These are phyloP conservation scores for Thryonomys swinderianus DNA, from an alignment of 2,113 vertebrate species.

Conservation along the genomic window DNA sequence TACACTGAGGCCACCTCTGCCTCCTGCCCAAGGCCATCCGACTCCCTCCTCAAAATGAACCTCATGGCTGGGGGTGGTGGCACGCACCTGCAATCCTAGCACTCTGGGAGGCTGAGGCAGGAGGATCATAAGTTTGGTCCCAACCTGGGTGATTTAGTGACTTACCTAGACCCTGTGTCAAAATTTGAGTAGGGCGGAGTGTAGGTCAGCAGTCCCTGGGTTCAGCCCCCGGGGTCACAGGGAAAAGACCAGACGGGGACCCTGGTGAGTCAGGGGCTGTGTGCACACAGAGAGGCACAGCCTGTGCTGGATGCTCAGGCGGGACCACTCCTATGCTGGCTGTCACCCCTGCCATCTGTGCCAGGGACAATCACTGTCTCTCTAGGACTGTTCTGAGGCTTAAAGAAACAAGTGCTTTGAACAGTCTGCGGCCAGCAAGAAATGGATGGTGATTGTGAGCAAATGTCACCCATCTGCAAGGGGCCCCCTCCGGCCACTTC, in stretches of 20 bases:
- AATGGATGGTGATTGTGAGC: neutral
- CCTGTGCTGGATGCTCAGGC: neutral
- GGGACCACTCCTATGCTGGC: neutral
- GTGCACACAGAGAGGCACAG: neutral
- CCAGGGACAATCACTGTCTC: neutral
- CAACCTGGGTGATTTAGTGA: neutral
- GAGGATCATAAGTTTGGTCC: neutral
- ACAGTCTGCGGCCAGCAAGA: neutral
- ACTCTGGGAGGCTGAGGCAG: neutral
- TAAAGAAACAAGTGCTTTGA: neutral
- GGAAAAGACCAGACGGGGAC: neutral
- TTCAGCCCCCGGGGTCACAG: neutral
- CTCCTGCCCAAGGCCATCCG: neutral
- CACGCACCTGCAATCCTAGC: neutral
- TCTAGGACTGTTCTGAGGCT: neutral
- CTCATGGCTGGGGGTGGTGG: neutral
- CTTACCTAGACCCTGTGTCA: neutral
- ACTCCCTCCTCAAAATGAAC: neutral
- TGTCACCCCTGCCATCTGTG: neutral
- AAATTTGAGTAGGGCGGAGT: neutral
- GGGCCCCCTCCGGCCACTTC: too few relatives aligned
- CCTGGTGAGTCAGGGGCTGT: neutral
- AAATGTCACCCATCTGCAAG: fast-evolving
- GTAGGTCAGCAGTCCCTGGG: neutral
- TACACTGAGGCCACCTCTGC: neutral